Conservation (phyloP, 2,797 vertebrate species). For the Neosalanx taihuensis region DNA sequence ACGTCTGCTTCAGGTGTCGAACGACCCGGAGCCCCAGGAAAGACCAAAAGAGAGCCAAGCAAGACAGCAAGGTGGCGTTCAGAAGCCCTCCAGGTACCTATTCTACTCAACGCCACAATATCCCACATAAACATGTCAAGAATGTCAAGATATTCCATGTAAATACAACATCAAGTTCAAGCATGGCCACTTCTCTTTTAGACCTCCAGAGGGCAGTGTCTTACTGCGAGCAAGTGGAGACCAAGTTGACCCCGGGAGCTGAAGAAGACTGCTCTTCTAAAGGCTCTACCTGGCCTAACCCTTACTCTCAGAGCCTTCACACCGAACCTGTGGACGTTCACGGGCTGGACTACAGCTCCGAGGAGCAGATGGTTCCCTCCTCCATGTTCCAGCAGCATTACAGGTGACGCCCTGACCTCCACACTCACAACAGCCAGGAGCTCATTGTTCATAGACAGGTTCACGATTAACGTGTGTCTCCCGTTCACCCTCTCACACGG, state of each 20-base stretch:
- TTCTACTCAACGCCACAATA: not conserved
- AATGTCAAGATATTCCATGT: not conserved
- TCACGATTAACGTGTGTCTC: too few species aligned
- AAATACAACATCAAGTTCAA: not conserved
- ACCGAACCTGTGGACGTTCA: constrained; percentile 56
- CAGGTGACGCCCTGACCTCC: constrained; percentile 55
- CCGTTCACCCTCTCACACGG: too few species aligned
- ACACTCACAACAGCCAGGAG: not conserved
- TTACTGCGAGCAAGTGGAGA: constrained; percentile 43
- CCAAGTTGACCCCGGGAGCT: constrained; percentile 23
- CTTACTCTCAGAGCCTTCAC: constrained; percentile 46
- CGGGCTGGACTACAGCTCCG: constrained; percentile 59
- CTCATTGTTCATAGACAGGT: too few species aligned
- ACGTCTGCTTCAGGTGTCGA: constrained; percentile 39
- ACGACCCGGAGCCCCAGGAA: constrained; percentile 38
- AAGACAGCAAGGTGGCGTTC: constrained; percentile 20
- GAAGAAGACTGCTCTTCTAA: constrained; percentile 39
- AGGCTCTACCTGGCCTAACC: constrained; percentile 59
- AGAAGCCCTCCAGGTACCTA: constrained; percentile 40
- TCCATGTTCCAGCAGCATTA: constrained; percentile 61
- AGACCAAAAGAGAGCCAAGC: constrained; percentile 37
- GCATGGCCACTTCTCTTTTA: constrained; percentile 38
- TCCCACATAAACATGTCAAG: not conserved
- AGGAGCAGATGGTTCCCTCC: constrained; percentile 74
- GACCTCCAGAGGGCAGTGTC: constrained; percentile 65